Base-by-base conservation (phyloP, 2,888 invertebrate species). In the Zygothrica quintamaculata region DNA sequence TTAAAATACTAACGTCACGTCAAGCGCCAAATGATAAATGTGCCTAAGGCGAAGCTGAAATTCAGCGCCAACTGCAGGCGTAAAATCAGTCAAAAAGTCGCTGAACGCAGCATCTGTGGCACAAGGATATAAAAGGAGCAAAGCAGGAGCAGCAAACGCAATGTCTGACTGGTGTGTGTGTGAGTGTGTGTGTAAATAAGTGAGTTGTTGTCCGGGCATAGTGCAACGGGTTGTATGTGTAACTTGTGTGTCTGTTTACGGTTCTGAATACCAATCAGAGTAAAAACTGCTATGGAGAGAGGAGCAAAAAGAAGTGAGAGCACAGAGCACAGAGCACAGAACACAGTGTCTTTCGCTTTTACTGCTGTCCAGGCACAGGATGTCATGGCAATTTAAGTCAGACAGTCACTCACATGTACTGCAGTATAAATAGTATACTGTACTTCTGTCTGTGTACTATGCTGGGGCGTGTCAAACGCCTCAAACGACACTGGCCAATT, bases 371-470 rank as follows among this genome's bases (percentile, higher is more conserved):
- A 26, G 31, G 56, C 74, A n/a, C n/a, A 84, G 85, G 87, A 87
- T 84, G 82, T 86, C 81, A 74, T 76, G 87, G 88, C 84, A 88
- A 89, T 89, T 88, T 84, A 82, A 88, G 82, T 82, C 88, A 79
- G 74, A 81, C 84, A 87, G 73, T 74, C 77, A 72, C 74, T 82
- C 84, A 79, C 55, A 58, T 40, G 36, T 47, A 18, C 26, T 55
- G 58, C 57, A 66, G 67, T 50, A 67, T 67, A 59, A 72, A 58
- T 48, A 40, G 62, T 51, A 44, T 22, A 16, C 13, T 25, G n/a
- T n/a, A n/a, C n/a, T n/a, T n/a, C n/a, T n/a, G n/a, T n/a, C n/a
- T n/a, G 25, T 25, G 36, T 37, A 36, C 22, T 11, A 22, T 29
- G 57, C 16, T 50, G 56, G 68, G 72, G 72, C 74, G 72, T 72